Evolutionary conservation across 2,888 invertebrate genomes (phyloP).

Genomic region (Dryobota labecula): DNA sequence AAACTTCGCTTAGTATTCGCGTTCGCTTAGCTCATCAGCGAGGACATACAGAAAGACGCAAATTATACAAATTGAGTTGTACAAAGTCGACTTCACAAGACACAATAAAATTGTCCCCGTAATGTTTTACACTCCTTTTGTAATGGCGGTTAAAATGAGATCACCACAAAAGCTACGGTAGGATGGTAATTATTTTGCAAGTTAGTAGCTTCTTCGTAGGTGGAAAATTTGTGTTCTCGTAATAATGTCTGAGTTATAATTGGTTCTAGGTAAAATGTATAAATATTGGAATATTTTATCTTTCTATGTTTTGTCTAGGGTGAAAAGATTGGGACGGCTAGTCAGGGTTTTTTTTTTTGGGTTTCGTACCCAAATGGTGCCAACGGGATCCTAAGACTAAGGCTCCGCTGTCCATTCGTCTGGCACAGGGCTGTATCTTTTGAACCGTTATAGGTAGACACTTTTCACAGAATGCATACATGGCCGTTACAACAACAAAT

Average conservation of each 20-base stretch:
- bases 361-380: no score
- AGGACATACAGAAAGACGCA: conserved; percentile 29
- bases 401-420: no score
- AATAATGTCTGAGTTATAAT: neutral
- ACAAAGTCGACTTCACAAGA: conserved; percentile 39
- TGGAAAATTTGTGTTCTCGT: neutral
- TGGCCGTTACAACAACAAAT: no score
- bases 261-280: neutral
- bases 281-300: neutral
- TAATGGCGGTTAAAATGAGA: conserved; percentile 39
- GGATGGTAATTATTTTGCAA: conserved; percentile 41
- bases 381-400: no score
- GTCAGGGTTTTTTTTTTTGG: no score
- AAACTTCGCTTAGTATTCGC: conserved; percentile 29
- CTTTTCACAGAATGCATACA: no score
- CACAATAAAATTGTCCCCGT: conserved; percentile 47
- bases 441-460: no score
- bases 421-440: no score
- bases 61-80: conserved; percentile 69
- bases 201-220: neutral
- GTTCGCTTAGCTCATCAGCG: conserved; percentile 18
- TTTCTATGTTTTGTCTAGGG: neutral
- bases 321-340: neutral
- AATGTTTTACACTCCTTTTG: conserved; percentile 49
- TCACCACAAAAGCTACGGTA: conserved; percentile 8